Evolutionary conservation across 2,888 invertebrate genomes (phyloP), one percentile per base, ranked within the genome.

Genomic region (Drosophila prostipennis): DNA sequence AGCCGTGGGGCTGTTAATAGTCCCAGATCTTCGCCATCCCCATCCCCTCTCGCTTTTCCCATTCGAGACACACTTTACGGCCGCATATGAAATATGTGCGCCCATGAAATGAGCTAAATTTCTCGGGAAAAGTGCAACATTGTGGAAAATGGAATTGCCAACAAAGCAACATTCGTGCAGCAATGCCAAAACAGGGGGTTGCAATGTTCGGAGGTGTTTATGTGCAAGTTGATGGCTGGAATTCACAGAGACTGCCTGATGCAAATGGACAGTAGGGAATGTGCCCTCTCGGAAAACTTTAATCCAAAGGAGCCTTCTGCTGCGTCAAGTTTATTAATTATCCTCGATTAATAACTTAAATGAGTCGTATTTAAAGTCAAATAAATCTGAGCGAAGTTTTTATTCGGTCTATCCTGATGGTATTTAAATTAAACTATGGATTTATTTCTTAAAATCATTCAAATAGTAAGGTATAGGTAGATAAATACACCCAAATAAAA

Each of bases 61-160:
- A 48, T 19, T 10, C 36, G 69, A 58, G 73, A 77, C 83, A 80
- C 71, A 80, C 71, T 82, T 87, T 79, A 84, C 58, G 70, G 79
- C 53, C 53, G 72, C 78, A 77, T 77, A 85, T 85, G 87, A 87
- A 78, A 72, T 84, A 89, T 82, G 78, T 80, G 82, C 78, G 80
- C 69, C 77, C 89, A 87, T 90, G 90, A 90, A 90, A 90, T 90
- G 90, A 90, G 89, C 78, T 89, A 75, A 81, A 90, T 90, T 91
- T 91, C 91, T 85, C 77, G 79, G 89, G 91, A 91, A 91, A 91
- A 89, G 84, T 79, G 91, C 91, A 91, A 87, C 83, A 76, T 87
- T 87, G 91, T 91, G 91, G 91, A 91, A 91, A 91, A 91, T 91
- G 57, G 39, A 77, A 77, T 58, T 69, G 26, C 65, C 65, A 63